These are phyloP conservation scores for Siniperca undulata DNA, from an alignment of 2,797 vertebrate species.

Conservation along the genomic window DNA sequence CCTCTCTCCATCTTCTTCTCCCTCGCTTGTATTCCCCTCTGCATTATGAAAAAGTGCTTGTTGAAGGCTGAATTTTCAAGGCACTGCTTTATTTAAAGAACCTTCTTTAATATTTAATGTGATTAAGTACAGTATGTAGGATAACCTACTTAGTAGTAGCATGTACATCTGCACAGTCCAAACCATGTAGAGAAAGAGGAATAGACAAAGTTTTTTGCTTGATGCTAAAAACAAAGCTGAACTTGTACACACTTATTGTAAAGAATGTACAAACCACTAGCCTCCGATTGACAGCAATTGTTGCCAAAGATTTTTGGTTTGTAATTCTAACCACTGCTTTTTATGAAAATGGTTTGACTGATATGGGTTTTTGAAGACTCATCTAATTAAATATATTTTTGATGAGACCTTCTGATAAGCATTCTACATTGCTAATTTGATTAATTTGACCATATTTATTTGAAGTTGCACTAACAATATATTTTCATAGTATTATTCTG, in stretches of 20 bases:
- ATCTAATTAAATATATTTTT: no score
- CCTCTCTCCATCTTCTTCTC: neutral
- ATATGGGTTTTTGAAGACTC: no score
- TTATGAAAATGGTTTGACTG: no score
- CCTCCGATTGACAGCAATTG: no score
- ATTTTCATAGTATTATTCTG: no score
- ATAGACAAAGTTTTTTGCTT: neutral
- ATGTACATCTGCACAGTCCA: conserved; percentile 21
- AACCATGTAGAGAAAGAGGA: neutral
- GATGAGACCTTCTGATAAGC: no score
- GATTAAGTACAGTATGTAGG: conserved; percentile 56
- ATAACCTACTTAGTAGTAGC: conserved; percentile 68
- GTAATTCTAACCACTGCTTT: no score
- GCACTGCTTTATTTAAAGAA: conserved; percentile 68
- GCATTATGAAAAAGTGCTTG: conserved; percentile 47
- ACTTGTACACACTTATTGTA: neutral
- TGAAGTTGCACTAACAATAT: no score
- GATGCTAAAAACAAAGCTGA: neutral
- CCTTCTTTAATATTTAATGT: conserved; percentile 71
- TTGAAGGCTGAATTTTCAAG: conserved; percentile 53
- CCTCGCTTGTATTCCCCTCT: conserved; percentile 6
- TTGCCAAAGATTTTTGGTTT: no score
- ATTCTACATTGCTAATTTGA: no score
- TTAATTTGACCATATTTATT: no score
- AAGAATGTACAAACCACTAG: no score